Evolutionary conservation across 2,888 invertebrate genomes (phyloP).

Genomic region (Operophtera brumata): DNA sequence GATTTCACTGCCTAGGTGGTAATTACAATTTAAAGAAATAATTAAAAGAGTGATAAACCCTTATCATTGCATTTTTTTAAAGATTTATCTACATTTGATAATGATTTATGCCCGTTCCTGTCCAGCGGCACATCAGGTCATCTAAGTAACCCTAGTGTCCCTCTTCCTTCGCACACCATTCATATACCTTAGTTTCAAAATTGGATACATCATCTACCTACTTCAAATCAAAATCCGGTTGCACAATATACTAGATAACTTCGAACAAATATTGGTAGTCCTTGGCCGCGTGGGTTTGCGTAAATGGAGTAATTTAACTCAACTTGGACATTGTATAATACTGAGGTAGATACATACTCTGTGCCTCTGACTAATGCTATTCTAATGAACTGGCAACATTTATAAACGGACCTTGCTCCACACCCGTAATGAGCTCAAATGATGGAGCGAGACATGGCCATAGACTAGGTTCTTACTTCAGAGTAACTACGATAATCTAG

Average conservation of each 20-base stretch:
- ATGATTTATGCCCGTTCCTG: too few species aligned
- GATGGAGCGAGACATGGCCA: conserved; percentile 16
- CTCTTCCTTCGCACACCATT: not conserved
- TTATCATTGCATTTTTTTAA: not conserved
- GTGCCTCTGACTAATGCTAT: conserved; percentile 59
- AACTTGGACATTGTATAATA: conserved; percentile 33
- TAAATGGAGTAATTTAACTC: conserved; percentile 66
- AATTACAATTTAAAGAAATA: conserved; percentile 6
- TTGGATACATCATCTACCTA: conserved; percentile 5
- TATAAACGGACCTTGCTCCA: conserved; percentile 41
- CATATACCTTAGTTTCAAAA: not conserved
- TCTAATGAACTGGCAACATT: conserved; percentile 71
- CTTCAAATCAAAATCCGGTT: conserved; percentile 16
- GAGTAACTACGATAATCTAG: conserved; percentile 4
- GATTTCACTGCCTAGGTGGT: conserved; percentile 1
- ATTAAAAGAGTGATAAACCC: conserved; percentile 1
- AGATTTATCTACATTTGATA: too few species aligned
- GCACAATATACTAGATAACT: conserved; percentile 13
- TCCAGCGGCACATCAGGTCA: not conserved
- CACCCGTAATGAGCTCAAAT: conserved; percentile 34
- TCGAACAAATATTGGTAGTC: conserved; percentile 16
- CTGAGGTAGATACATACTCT: conserved; percentile 5
- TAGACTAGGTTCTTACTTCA: conserved; percentile 5
- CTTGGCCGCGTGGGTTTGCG: conserved; percentile 57
- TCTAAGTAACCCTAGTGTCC: not conserved